Evolutionary conservation across 2,888 invertebrate genomes (phyloP), one percentile per base, ranked within the genome.

Genomic region (Polyploca ridens): DNA sequence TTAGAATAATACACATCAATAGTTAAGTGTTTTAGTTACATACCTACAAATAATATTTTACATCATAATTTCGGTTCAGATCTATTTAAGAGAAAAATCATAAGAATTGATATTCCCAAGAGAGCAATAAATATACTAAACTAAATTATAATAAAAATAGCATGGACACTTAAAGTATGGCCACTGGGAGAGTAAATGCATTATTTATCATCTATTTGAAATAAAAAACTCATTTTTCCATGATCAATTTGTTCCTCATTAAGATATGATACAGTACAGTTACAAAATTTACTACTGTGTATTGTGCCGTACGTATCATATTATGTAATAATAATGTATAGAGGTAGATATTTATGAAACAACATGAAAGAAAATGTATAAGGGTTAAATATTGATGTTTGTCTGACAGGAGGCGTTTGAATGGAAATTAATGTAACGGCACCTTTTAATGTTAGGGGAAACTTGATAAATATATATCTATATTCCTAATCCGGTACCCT

Each of bases 1-100:
- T 90, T 89, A 91, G 72, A 78, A 71, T 85, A 86, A 80, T 90
- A 90, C 85, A 91, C 90, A 91, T 89, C 85, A 85, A 92, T 87
- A 88, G 78, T 88, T 90, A 88, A 89, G 85, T 90, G 88, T 85
- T 88, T 82, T n/a, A 61, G 61, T 19, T 80, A 81, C 77, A 83
- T 86, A 86, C 78, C 85, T 84, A 84, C 76, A 86, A 74, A 77
- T 81, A 86, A 84, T 83, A 86, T 87, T 89, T 87, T 91, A 91
- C 88, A 90, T 78, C 77, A 82, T 70, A 81, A 82, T 79, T 80
- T 86, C 82, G 82, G 84, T 86, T 81, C 86, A 87, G 85, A 88
- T 84, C 82, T 79, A 77, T 76, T 73, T 78, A 74, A 74, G 74
- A 69, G 72, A 63, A 68, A 80, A 86, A 81, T 75, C 66, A 84